Conservation (phyloP, 1,140 invertebrate genomes). For the Tachypleus tridentatus region DNA sequence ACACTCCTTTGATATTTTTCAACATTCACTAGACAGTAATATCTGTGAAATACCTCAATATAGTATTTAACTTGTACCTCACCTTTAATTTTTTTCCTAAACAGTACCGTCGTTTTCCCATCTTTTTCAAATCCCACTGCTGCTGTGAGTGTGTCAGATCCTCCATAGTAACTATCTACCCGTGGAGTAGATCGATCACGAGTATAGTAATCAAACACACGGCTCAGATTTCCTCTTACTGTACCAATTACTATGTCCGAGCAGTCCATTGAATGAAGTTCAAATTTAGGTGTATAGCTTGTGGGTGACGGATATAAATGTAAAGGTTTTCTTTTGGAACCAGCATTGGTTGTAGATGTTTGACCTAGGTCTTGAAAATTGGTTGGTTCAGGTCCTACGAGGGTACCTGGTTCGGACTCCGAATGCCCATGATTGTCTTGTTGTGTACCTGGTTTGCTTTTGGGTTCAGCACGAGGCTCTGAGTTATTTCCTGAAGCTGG, state of each 20-base stretch:
- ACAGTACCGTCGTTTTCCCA: conserved; percentile 75
- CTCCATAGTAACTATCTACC: conserved; percentile 74
- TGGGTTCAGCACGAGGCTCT: too few species aligned
- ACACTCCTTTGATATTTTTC: too few species aligned
- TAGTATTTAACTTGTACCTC: conserved; percentile 1
- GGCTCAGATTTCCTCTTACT: conserved; percentile 59
- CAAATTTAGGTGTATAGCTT: conserved; percentile 55
- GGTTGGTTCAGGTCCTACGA: conserved; percentile 32
- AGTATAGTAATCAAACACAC: conserved; percentile 83
- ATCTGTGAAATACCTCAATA: too few species aligned
- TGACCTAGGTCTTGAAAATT: not conserved
- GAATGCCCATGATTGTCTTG: conserved; percentile 32
- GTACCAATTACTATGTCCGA: conserved; percentile 84
- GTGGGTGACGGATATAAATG: conserved; percentile 15
- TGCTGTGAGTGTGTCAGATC: conserved; percentile 71
- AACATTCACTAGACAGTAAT: too few species aligned
- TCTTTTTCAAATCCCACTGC: conserved; percentile 78
- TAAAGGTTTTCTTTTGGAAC: too few species aligned
- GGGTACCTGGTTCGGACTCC: conserved; percentile 33
- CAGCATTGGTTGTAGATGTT: too few species aligned
- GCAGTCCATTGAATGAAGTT: conserved; percentile 89
- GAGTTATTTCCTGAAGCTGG: too few species aligned
- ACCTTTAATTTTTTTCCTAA: conserved; percentile 61
- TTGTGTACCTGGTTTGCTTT: conserved; percentile 29
- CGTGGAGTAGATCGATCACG: conserved; percentile 79